phyloP scores from a whole-genome alignment of 1,140 invertebrate species.

The Sweltsa coloradensis region DNA sequence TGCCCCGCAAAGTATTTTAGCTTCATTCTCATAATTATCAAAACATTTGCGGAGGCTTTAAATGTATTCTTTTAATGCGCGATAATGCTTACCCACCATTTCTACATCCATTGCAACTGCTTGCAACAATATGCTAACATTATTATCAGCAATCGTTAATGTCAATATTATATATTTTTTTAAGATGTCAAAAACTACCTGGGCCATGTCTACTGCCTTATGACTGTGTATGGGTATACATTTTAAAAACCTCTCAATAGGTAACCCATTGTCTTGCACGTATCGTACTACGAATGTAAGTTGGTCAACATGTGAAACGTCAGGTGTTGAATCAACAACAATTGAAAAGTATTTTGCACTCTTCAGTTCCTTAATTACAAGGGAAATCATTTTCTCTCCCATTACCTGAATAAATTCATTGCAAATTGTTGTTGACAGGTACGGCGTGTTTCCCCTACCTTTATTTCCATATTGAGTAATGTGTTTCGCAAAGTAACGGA shows the following conservation, averaged over 20 bases:
- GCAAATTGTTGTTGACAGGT: slow-evolving; percentile 24
- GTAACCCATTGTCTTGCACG: slow-evolving; percentile 23
- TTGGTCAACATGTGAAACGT: slow-evolving; percentile 28
- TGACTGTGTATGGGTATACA: not conserved
- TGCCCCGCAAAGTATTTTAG: too few species aligned
- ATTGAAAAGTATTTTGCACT: slow-evolving; percentile 27
- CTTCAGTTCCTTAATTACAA: slow-evolving; percentile 24
- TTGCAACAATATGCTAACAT: slow-evolving; percentile 26
- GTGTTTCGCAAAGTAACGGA: slow-evolving; percentile 23
- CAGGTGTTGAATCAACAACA: slow-evolving; percentile 28
- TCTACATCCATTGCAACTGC: not conserved
- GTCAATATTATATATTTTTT: slow-evolving; percentile 14
- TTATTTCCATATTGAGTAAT: slow-evolving; percentile 23
- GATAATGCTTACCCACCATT: not conserved
- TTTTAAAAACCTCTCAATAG: not conserved
- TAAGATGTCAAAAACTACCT: not conserved
- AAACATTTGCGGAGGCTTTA: not conserved
- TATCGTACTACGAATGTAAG: slow-evolving; percentile 25
- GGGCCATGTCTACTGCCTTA: not conserved
- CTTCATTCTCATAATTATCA: not conserved
- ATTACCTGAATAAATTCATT: slow-evolving; percentile 26
- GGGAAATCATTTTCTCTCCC: slow-evolving; percentile 15
- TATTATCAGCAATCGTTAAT: slow-evolving; percentile 24
- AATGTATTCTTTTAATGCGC: not conserved
- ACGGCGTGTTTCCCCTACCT: slow-evolving; percentile 21